Evolutionary conservation across 2,888 invertebrate species (phyloP).

Genomic region (Acleris literana): DNA sequence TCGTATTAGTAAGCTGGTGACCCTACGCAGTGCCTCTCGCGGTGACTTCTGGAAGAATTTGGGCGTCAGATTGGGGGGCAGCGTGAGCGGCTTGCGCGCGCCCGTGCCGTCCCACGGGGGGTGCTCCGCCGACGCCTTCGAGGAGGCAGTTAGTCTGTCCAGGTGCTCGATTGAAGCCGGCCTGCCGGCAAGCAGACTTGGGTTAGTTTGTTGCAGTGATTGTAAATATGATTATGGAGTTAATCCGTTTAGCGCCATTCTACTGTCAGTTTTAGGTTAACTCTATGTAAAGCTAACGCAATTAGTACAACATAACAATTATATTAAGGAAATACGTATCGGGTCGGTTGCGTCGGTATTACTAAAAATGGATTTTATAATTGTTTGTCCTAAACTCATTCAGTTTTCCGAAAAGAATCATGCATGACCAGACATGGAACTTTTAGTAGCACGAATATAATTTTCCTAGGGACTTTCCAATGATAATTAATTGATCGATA

Average conservation of each 20-base stretch:
- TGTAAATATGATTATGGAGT: neutral
- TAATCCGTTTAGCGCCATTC: neutral
- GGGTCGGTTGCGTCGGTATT: too few species aligned
- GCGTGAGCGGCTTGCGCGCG: slow-evolving; percentile 91
- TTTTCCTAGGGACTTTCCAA: too few species aligned
- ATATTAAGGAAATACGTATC: too few species aligned
- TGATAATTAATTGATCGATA: too few species aligned
- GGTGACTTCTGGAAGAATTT: slow-evolving; percentile 95
- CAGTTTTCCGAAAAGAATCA: too few species aligned
- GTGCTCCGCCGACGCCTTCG: slow-evolving; percentile 78
- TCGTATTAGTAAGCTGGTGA: slow-evolving; percentile 94
- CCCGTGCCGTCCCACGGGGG: slow-evolving; percentile 79
- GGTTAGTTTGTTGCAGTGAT: slow-evolving; percentile 13
- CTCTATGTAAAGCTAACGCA: neutral
- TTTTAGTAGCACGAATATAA: too few species aligned
- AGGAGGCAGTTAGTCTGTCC: slow-evolving; percentile 86
- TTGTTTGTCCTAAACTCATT: too few species aligned
- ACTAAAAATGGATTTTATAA: too few species aligned
- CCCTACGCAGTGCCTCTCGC: slow-evolving; percentile 92
- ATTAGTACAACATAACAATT: too few species aligned
- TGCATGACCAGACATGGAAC: too few species aligned
- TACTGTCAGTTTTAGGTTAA: neutral
- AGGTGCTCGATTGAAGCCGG: slow-evolving; percentile 94
- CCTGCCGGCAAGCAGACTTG: slow-evolving; percentile 64
- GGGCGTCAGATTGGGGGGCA: slow-evolving; percentile 94